Percentiles rank a stretch among this genome's conserved stretches.
These are phyloP conservation scores for Drosophila sucinea DNA, from an alignment of 1,140 invertebrate genomes.

Conservation along the genomic window DNA sequence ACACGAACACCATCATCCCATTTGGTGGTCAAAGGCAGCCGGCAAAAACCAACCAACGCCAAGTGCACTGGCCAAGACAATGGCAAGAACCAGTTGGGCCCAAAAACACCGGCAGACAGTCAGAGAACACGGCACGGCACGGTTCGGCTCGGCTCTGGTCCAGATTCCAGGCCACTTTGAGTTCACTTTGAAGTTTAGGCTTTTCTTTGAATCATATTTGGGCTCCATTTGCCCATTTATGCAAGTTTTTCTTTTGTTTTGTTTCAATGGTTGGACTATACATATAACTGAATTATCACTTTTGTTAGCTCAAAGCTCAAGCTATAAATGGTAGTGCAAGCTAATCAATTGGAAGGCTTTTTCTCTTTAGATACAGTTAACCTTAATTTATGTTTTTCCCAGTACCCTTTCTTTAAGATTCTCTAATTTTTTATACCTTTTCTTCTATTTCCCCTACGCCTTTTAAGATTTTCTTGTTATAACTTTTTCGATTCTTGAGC, in stretches of 20 bases:
- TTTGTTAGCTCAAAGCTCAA: neutral
- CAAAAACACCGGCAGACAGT: slow-evolving; percentile 4
- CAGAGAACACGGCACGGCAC: neutral
- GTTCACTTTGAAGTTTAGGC: slow-evolving; percentile 10
- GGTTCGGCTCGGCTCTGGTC: neutral
- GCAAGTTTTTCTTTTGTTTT: neutral
- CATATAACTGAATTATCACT: neutral
- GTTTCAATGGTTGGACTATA: neutral
- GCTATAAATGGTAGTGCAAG: neutral
- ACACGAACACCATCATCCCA: slow-evolving; percentile 24
- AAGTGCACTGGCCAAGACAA: slow-evolving; percentile 72
- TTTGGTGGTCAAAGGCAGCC: slow-evolving; percentile 51
- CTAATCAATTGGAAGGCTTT: neutral
- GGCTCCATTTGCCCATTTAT: neutral
- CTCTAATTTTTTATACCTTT: too few relatives aligned
- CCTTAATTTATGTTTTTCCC: neutral
- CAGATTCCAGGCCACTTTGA: too few relatives aligned
- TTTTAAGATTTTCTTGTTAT: too few relatives aligned
- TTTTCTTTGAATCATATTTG: slow-evolving; percentile 30
- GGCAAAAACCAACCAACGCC: slow-evolving; percentile 64
- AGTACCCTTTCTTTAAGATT: too few relatives aligned
- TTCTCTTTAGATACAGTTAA: neutral
- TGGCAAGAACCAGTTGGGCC: slow-evolving; percentile 64
- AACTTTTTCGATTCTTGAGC: too few relatives aligned
- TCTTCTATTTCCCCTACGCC: too few relatives aligned